Conservation (phyloP, 35 echinoderm and acorn worm species). For the Eucidaris tribuloides region DNA sequence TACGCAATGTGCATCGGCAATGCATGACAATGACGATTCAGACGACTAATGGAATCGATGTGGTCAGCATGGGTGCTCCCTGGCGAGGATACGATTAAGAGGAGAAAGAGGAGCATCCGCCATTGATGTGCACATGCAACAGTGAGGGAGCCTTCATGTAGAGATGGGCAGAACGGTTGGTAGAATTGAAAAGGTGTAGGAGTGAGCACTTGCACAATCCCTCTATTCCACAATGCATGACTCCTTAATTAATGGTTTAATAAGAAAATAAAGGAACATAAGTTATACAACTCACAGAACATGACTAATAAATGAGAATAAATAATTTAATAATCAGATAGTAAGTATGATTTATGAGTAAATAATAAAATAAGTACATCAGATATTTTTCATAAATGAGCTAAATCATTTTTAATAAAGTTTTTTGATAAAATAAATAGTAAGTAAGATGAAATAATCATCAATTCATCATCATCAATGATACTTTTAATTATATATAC, state of each 20-base stretch:
- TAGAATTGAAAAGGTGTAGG: background rate
- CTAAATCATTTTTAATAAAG: no score
- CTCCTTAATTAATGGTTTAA: background rate
- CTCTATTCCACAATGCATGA: background rate
- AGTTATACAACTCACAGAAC: background rate
- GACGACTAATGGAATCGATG: constrained; percentile 43
- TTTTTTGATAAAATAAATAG: no score
- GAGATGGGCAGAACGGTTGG: constrained; percentile 35
- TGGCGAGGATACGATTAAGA: constrained; percentile 25
- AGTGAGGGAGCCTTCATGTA: constrained; percentile 43
- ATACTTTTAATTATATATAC: no score
- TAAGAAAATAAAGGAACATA: background rate
- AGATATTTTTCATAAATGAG: no score
- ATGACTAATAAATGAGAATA: background rate
- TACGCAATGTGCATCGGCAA: background rate
- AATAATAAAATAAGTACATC: no score
- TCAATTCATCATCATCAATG: no score
- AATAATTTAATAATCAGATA: background rate
- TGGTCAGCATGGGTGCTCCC: constrained; percentile 11
- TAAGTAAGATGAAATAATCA: no score
- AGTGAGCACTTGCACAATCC: background rate
- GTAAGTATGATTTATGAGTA: background rate
- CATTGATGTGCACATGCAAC: constrained; percentile 30
- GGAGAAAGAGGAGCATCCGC: background rate
- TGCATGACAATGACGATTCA: background rate